phyloP scores from a whole-genome alignment of 2,113 vertebrate species.

The Baryphthengus martii region DNA sequence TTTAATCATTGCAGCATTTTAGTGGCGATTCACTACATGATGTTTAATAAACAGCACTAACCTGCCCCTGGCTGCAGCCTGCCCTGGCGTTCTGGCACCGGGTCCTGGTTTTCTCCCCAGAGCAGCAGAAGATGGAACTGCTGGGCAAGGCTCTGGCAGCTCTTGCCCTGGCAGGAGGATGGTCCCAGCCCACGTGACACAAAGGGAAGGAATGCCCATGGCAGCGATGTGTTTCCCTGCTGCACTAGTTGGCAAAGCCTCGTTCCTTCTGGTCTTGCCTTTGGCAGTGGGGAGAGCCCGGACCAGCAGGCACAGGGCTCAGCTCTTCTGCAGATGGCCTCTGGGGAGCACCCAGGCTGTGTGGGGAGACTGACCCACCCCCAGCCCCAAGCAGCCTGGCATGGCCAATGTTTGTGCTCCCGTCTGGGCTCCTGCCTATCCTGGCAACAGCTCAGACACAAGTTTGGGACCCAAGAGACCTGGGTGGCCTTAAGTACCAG shows the following conservation, averaged over 20 bases:
- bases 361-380: rapidly evolving
- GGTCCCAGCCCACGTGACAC: background rate
- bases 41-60: slow-evolving; percentile 32
- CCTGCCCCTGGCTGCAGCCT: background rate
- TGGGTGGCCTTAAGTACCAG: too few species aligned
- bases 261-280: background rate
- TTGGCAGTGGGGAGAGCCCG: rapidly evolving
- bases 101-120: background rate
- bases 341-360: rapidly evolving
- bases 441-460: background rate
- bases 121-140: background rate
- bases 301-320: background rate
- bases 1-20: background rate
- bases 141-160: background rate
- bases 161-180: rapidly evolving
- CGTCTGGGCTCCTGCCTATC: background rate
- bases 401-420: rapidly evolving
- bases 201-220: background rate
- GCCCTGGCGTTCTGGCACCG: background rate
- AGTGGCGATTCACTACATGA: background rate
- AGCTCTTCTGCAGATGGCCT: too few species aligned
- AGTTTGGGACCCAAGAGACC: background rate
- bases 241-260: rapidly evolving
- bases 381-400: rapidly evolving
- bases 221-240: rapidly evolving